Conservation (phyloP, 2,797 vertebrate species). For the Meda fulgida region DNA sequence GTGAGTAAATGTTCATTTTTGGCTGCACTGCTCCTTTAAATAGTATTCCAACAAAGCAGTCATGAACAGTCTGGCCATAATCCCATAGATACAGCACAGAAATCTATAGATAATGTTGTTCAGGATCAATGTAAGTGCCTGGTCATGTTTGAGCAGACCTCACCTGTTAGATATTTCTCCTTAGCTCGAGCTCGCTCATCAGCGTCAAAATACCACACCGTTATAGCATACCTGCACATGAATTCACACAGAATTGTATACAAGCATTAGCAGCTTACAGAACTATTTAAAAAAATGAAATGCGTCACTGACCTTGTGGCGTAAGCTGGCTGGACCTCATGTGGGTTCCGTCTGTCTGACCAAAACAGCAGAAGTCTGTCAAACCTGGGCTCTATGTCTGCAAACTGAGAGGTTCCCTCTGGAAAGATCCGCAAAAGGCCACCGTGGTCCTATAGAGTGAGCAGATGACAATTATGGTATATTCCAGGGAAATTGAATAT, state of each 20-base stretch:
- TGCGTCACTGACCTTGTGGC: constrained; percentile 85
- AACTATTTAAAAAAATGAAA: background rate
- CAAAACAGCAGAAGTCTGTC: constrained; percentile 97
- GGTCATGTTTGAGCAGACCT: constrained; percentile 4
- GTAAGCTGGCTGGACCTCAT: constrained; percentile 96
- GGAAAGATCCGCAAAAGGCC: constrained; percentile 98
- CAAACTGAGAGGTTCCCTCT: constrained; percentile 96
- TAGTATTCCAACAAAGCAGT: background rate
- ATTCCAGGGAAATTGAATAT: background rate
- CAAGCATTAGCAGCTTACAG: background rate
- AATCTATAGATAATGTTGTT: background rate
- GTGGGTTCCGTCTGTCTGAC: constrained; percentile 98
- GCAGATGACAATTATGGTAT: background rate
- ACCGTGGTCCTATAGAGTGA: constrained; percentile 81
- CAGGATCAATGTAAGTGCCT: background rate
- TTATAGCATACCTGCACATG: constrained; percentile 94
- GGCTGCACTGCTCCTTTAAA: background rate
- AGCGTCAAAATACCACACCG: constrained; percentile 99
- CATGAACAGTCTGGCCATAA: background rate
- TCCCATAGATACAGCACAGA: background rate
- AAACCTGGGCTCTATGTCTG: constrained; percentile 98
- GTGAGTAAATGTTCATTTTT: background rate
- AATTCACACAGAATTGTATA: background rate
- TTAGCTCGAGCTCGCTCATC: constrained; percentile 97
- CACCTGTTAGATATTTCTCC: constrained; percentile 98